Evolutionary conservation across 2,113 vertebrate species (phyloP), one percentile per base, ranked within the genome.

Genomic region (Polypterus senegalus): DNA sequence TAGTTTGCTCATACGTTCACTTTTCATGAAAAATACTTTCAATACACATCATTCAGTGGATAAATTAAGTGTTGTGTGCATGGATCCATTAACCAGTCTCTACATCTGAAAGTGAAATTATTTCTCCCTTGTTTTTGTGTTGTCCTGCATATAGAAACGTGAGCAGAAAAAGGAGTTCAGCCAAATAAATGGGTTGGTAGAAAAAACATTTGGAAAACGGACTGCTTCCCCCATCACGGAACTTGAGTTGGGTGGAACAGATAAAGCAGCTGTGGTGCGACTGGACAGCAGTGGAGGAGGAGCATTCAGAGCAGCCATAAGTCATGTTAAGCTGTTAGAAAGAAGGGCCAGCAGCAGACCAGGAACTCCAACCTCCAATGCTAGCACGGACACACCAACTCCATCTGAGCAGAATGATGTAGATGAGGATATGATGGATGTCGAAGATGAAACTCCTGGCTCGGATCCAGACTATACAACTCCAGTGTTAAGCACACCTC

Each of bases 371-470:
- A 97, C 92, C 59, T 97, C 95, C 66, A 98, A 93, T 69, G 88
- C 91, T 68, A 97, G 87, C 54, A 94, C 92, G 4, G 93, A 95
- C 61, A 91, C 90, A 54, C 88, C 89, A 73, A 94, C 88, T 48
- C 83, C 78, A 1, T 97, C 94, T 8, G 95, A 97, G 65, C 95
- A 95, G 85, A 97, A 97, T 6, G 94, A 97, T 9, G 82, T 89
- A 2, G 95, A 96, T 58, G 92, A 97, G 73, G 94, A 97, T 75
- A 84, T 88, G 69, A 86, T 90, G 48, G 94, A 98, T n/a, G 88
- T 92, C 10, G 95, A 97, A 46, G 95, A 98, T 49, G 93, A 98
- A 66, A 77, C 86, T 47, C 87, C 84, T 75, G 81, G 87, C 63
- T 79, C 82, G 6, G 94, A 97, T 73, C 81, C 87, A 0, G 92